phyloP scores from a whole-genome alignment of 2,888 invertebrate genomes.

The Tenthredo distinguenda region DNA sequence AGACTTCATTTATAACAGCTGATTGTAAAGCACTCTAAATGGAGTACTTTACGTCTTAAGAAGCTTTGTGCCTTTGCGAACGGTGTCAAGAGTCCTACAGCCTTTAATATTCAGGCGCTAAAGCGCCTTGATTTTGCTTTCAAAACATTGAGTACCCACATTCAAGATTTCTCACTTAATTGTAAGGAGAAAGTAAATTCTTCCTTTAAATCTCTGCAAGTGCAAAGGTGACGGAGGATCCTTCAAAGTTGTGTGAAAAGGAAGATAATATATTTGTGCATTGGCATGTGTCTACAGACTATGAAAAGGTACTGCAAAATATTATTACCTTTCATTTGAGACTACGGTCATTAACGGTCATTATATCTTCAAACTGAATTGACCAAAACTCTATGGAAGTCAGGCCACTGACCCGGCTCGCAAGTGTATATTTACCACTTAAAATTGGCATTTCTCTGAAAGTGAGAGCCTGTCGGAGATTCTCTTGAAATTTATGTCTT shows the following conservation, averaged over 20 bases:
- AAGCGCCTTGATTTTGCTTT: neutral
- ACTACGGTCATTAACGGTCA: neutral
- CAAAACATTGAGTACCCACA: neutral
- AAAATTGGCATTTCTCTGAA: neutral
- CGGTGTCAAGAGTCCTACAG: neutral
- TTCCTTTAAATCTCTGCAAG: neutral
- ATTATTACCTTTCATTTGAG: neutral
- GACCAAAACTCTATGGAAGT: neutral
- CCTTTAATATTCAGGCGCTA: neutral
- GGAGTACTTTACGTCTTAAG: neutral
- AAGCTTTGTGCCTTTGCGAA: neutral
- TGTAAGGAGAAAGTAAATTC: constrained; percentile 14
- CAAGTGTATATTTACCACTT: neutral
- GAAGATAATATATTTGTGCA: neutral
- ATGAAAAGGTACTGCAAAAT: neutral
- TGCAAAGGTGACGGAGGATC: neutral
- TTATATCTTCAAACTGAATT: neutral
- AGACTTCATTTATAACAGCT: neutral
- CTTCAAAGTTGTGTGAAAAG: neutral
- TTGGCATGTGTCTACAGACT: neutral
- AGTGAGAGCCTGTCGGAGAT: neutral
- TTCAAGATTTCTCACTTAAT: neutral
- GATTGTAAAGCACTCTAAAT: neutral
- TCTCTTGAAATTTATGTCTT: neutral
- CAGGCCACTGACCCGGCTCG: neutral